Conservation (phyloP, 2,113 vertebrate genomes). For the Paramisgurnus dabryanus region DNA sequence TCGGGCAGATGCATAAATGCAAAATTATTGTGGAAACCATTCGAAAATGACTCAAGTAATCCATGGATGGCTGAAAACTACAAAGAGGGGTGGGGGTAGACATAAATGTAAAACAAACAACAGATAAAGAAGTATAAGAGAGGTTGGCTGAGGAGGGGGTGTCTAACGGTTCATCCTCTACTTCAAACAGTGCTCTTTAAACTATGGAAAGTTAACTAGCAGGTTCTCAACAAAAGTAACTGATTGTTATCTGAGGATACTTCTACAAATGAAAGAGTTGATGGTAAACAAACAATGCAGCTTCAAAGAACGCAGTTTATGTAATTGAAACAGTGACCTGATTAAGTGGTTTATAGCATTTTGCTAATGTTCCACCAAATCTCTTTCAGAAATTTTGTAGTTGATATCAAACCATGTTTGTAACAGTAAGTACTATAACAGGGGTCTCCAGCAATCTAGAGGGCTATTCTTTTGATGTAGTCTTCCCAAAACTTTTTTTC, state of each 20-base stretch:
- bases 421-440: not conserved
- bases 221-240: conserved; percentile 29
- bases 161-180: conserved; percentile 58
- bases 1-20: no score
- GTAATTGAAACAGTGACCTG: conserved; percentile 19
- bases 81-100: not conserved
- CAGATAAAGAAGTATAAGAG: conserved; percentile 40
- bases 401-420: not conserved
- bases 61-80: not conserved
- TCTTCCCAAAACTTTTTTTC: no score
- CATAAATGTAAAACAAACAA: conserved; percentile 4
- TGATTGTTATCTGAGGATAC: conserved; percentile 51
- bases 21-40: not conserved
- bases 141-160: conserved; percentile 34
- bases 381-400: not conserved
- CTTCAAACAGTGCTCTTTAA: conserved; percentile 53
- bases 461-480: no score
- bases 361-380: conserved; percentile 9
- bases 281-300: conserved; percentile 47
- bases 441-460: no score
- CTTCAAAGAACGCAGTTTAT: conserved; percentile 11
- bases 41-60: not conserved
- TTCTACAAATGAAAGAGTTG: conserved; percentile 44
- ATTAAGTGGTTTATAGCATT: conserved; percentile 23
- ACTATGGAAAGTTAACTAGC: conserved; percentile 57